phyloP scores from a whole-genome alignment of 1,140 invertebrate genomes.

The Drosophila jambulina region DNA sequence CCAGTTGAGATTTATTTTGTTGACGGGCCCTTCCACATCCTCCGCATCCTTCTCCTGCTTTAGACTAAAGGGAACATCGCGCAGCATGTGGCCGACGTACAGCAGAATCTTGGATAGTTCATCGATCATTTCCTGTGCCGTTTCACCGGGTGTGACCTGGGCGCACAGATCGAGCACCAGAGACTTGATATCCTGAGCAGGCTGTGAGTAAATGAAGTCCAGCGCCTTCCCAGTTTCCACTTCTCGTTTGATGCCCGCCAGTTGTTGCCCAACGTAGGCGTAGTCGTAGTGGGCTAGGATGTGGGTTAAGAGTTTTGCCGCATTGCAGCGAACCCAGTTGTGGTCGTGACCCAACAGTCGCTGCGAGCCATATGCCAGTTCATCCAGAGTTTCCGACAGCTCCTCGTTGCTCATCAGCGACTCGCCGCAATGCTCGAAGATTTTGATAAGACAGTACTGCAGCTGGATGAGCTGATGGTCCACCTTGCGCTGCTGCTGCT shows the following conservation, averaged over 20 bases:
- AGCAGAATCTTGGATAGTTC: conserved; percentile 91
- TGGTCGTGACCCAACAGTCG: conserved; percentile 87
- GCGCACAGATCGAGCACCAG: conserved; percentile 90
- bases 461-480: conserved; percentile 87
- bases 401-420: conserved; percentile 84
- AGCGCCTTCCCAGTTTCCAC: conserved; percentile 24
- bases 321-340: conserved; percentile 90
- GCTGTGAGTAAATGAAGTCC: conserved; percentile 88
- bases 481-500: conserved; percentile 85
- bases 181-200: conserved; percentile 87
- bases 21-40: conserved; percentile 25
- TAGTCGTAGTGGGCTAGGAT: conserved; percentile 88
- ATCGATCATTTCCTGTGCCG: conserved; percentile 88
- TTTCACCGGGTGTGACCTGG: conserved; percentile 88
- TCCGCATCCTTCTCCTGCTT: conserved; percentile 63
- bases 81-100: conserved; percentile 88
- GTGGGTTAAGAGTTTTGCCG: conserved; percentile 90
- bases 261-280: conserved; percentile 84
- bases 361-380: conserved; percentile 91
- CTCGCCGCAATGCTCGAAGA: conserved; percentile 85
- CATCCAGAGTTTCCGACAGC: conserved; percentile 85
- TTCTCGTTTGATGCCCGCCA: conserved; percentile 61
- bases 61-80: conserved; percentile 84
- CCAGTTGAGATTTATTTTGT: conserved; percentile 86
- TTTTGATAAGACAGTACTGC: conserved; percentile 86